Evolutionary conservation across 2,797 vertebrate genomes (phyloP).

Genomic region (Ptychadena robeensis): DNA sequence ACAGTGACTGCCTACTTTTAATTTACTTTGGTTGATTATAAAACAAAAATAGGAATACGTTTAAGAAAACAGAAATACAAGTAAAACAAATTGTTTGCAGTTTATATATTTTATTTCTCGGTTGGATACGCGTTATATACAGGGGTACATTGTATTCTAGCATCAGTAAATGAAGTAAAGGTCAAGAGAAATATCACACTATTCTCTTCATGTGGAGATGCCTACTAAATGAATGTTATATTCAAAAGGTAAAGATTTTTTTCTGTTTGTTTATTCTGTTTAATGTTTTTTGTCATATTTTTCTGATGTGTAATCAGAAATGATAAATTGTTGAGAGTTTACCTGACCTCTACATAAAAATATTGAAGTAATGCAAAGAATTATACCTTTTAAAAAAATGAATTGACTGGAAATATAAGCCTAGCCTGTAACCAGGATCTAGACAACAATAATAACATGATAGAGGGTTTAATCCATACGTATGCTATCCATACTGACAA

Average conservation of each 20-base stretch:
- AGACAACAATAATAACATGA: too few relatives aligned
- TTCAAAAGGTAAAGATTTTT: background rate
- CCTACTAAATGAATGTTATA: background rate
- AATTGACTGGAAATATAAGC: too few relatives aligned
- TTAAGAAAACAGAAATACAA: too few relatives aligned
- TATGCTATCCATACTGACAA: too few relatives aligned
- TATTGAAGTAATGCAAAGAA: too few relatives aligned
- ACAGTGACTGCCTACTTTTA: background rate
- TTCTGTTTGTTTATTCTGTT: too few relatives aligned
- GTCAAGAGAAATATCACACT: background rate
- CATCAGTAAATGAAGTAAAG: background rate
- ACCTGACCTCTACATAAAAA: too few relatives aligned
- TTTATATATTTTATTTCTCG: background rate
- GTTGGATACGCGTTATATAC: background rate
- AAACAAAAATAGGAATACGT: background rate
- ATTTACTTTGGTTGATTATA: background rate
- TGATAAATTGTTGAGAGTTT: too few relatives aligned
- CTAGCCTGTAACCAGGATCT: too few relatives aligned
- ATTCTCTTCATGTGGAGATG: background rate
- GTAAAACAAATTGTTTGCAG: too few relatives aligned
- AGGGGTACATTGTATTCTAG: background rate
- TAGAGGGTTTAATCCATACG: too few relatives aligned
- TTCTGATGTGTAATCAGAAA: background rate
- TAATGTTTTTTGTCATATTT: background rate
- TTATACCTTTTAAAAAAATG: too few relatives aligned